Percentiles rank a stretch among this genome's conserved stretches.
Evolutionary conservation across 2,797 vertebrate species (phyloP).

Genomic region (Cuniculus paca): DNA sequence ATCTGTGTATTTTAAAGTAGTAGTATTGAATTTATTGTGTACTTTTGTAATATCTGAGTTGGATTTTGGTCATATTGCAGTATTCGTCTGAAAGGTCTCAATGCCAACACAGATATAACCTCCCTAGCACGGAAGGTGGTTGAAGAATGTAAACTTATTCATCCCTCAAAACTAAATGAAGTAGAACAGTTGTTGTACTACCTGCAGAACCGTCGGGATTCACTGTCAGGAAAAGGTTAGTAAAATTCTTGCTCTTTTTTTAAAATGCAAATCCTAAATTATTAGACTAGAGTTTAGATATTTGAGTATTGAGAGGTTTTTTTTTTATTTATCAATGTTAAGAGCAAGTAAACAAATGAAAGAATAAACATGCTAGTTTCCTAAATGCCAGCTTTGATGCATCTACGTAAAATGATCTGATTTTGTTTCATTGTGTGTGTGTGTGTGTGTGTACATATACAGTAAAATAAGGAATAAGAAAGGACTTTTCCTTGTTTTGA

Average conservation of each 20-base stretch:
- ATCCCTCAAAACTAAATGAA: conserved; percentile 93
- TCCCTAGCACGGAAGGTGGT: conserved; percentile 96
- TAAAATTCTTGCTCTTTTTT: background rate
- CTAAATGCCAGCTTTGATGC: background rate
- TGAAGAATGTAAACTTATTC: conserved; percentile 96
- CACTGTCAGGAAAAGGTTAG: conserved; percentile 88
- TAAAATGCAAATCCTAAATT: background rate
- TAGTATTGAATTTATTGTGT: background rate
- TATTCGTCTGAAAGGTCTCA: conserved; percentile 96
- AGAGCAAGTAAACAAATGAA: background rate
- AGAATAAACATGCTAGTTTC: background rate
- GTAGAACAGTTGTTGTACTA: conserved; percentile 97
- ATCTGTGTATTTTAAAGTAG: background rate
- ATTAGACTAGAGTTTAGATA: background rate
- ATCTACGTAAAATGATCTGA: background rate
- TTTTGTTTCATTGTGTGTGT: background rate
- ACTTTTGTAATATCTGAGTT: conserved; percentile 11
- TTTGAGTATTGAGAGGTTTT: fast-evolving
- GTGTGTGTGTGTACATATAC: fast-evolving
- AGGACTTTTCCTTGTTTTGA: too few relatives aligned
- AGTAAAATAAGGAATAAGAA: background rate
- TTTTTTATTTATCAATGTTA: background rate
- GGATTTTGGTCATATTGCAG: conserved; percentile 85
- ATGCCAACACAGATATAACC: conserved; percentile 93
- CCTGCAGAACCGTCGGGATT: conserved; percentile 94